Evolutionary conservation across 2,888 invertebrate genomes (phyloP), one percentile per base, ranked within the genome.

Genomic region (Margaritifera margaritifera): DNA sequence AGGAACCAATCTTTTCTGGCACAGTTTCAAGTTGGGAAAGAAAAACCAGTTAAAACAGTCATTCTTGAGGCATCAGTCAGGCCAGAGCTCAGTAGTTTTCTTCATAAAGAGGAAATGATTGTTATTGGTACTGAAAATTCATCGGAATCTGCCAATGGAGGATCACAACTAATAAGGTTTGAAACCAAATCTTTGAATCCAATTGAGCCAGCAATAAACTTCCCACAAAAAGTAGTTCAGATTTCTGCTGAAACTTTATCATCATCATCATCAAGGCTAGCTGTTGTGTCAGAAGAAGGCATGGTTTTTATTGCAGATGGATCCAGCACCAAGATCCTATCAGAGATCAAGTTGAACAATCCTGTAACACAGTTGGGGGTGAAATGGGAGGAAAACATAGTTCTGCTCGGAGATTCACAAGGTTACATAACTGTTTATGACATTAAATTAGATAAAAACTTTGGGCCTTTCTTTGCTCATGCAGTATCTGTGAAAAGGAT

Each of bases 341-440:
- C 71, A 24, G 59, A 71, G 2, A 55, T 81, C 27, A 56, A 59
- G 19, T 68, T 79, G 51, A 67, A 73, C 60, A 70, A 69, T 22
- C 69, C 73, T 19, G 68, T 83, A 11, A 62, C 64, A 19, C 66
- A 72, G 6, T 72, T 79, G 63, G 72, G 70, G 50, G 70, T 83
- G 3, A 57, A 67, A 11, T 83, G 82, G 81, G 79, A 81, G 50
- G 69, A 80, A 24, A 62, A 72, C 11, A 58, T 74, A 15, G 70
- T 74, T 6, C 55, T 83, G n/a, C 53, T 84, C 25, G 77, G 79
- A n/a, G 80, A 78, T 56, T 52, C 53, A 24, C 69, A 61, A 31
- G 80, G 82, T 27, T 62, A 68, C 52, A 67, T 82, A 6, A 69
- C 62, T 27, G 50, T 84, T 31, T 84, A 77, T 69, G 77, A 79